Base-by-base conservation (phyloP, 2,888 invertebrate species). In the Atethmia centrago region DNA sequence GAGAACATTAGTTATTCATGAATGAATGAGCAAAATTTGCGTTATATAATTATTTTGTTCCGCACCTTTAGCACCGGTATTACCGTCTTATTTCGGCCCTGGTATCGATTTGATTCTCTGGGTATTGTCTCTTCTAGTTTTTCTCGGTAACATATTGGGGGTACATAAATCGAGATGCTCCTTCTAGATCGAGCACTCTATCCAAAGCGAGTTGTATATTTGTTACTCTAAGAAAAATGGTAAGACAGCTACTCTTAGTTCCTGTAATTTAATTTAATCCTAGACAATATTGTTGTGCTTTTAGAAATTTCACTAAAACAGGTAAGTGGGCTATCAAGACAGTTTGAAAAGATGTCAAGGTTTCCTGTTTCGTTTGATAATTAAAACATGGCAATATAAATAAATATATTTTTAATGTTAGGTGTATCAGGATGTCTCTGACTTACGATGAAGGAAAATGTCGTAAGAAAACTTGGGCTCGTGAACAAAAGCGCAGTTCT, bases 71-170 rank as follows among this genome's bases (percentile, higher is more conserved):
- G 66, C 31, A 70, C 49, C 59, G 25, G 0, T 16, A 2, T 45
- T 28, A 7, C 51, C 31, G 42, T 36, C 47, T 61, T 58, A 66
- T 1, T 87, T 2, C 84, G 45, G 31, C 73, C 72, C 85, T 87
- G 86, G 42, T 47, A 66, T 72, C 14, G 71, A 77, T 77, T 81
- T 71, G 80, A 76, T 78, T 74, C 71, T 79, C 65, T 76, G 77
- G 82, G 87, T 77, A 87, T 87, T 88, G 87, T 88, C 87, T 85
- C 81, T 81, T 80, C 75, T 85, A 87, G 79, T 85, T 89, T 90
- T 89, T 86, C 83, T 82, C 85, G 71, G 84, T 82, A 89, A 90
- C 86, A 88, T 90, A 91, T 91, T 87, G 89, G 85, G 76, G 82
- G 79, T 80, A 86, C 84, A 90, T 91, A 90, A 90, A 90, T 91